phyloP scores from a whole-genome alignment of 2,113 vertebrate genomes.

The Passer domesticus region DNA sequence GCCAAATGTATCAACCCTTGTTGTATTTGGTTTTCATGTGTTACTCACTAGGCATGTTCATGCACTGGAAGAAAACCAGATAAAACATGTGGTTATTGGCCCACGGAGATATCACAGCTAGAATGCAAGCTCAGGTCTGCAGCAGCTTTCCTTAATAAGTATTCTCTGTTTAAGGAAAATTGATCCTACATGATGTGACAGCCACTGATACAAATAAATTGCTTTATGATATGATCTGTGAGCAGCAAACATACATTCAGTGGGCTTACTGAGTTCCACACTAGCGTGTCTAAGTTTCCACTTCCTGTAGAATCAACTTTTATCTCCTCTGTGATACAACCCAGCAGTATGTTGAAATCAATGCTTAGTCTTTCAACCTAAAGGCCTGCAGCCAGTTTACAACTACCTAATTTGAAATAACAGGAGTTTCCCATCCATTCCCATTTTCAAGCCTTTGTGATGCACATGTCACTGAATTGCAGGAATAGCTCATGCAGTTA shows the following conservation, averaged over 20 bases:
- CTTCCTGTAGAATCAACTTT: background rate
- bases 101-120: background rate
- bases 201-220: background rate
- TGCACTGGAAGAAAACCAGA: constrained; percentile 20
- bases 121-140: background rate
- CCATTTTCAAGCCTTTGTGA: background rate
- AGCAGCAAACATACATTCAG: background rate
- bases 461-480: background rate
- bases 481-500: background rate
- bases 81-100: constrained; percentile 22
- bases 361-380: background rate
- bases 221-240: background rate
- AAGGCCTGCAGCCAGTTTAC: background rate
- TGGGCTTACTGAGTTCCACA: background rate
- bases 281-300: background rate
- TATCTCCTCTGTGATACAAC: background rate
- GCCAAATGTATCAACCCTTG: background rate
- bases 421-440: background rate
- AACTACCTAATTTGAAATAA: background rate
- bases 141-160: background rate
- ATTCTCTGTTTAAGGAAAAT: background rate
- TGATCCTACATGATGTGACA: background rate
- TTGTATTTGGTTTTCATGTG: constrained; percentile 18
- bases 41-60: background rate
- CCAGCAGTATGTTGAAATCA: background rate